Conservation (phyloP, 2,797 vertebrate genomes). For the Margarornis squamiger region DNA sequence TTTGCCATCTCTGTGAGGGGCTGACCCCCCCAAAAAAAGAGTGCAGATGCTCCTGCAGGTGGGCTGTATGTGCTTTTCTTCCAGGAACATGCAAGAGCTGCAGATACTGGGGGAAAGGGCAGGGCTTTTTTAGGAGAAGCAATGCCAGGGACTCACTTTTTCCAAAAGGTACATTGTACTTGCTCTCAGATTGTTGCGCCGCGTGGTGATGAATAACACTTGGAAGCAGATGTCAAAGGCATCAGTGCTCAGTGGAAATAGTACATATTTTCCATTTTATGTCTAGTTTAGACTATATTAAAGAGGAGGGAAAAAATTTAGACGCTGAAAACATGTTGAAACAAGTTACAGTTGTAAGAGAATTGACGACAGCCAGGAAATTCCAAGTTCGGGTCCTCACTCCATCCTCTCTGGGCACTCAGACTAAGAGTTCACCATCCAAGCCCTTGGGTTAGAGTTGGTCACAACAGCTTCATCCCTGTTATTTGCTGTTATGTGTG, state of each 20-base stretch:
- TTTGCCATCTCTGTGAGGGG: neutral
- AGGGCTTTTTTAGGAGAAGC: slow-evolving; percentile 61
- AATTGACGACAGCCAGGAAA: slow-evolving; percentile 64
- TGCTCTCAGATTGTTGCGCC: slow-evolving; percentile 67
- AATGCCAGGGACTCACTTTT: slow-evolving; percentile 69
- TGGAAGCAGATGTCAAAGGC: slow-evolving; percentile 77
- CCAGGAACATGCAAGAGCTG: neutral
- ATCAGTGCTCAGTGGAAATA: slow-evolving; percentile 70
- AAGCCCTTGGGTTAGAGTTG: neutral
- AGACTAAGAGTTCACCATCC: neutral
- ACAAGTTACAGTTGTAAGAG: slow-evolving; percentile 41
- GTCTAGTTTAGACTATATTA: slow-evolving; percentile 70
- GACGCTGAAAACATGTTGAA: slow-evolving; percentile 67
- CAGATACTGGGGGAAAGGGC: slow-evolving; percentile 41
- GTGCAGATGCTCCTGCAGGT: neutral
- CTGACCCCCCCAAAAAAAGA: neutral
- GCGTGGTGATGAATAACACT: slow-evolving; percentile 74
- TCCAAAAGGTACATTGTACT: slow-evolving; percentile 76
- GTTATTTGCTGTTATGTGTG: slow-evolving; percentile 3
- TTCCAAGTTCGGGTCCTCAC: slow-evolving; percentile 45
- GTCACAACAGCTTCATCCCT: neutral
- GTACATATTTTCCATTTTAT: slow-evolving; percentile 75
- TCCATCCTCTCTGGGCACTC: slow-evolving; percentile 48
- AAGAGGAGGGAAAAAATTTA: slow-evolving; percentile 62
- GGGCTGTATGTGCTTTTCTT: slow-evolving; percentile 18